Base-by-base conservation (phyloP, 2,113 vertebrate species). In the Talpa occidentalis region DNA sequence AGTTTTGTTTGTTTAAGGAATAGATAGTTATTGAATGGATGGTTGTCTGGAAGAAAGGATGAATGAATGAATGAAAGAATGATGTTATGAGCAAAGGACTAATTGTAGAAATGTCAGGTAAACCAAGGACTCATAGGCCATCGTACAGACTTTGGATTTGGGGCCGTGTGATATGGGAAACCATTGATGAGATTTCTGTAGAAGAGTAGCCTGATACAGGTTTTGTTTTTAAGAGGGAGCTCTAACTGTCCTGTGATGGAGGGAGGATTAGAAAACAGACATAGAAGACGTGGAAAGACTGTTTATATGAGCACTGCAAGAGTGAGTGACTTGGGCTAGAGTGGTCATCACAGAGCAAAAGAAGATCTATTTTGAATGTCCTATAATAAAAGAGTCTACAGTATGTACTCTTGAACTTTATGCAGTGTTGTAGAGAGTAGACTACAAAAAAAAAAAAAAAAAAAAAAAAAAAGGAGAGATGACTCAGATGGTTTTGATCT, bases 1-100 rank as follows among this genome's bases (percentile, higher is more conserved):
- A 85, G 42, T 59, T 76, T 91, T n/a, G 62, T 64, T 91, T 70
- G 64, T 64, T 78, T 74, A 66, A 80, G 59, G 19, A 88, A 15
- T 35, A 80, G 35, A 47, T 40, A 32, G 10, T 69, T 94, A 19
- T 54, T 72, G 42, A 67, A n/a, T 44, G 35, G 32, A 30, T 54
- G 40, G 52, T 26, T 37, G 19, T 37, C 60, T 19, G 32, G n/a
- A 49, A 60, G n/a, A n/a, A 35, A 30, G 30, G 10, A 14, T 78
- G 44, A 17, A 17, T 83, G 56, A 9, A 35, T 19, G 22, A 52
- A 19, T 78, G 44, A 17, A 17, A 78, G 56, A 9, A 30, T 19
- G 24, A 64, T 52, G 0, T 15, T 16, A 1, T 26, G 44, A 78
- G 7, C 16, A 54, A 54, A 11, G 42, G 10, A 2, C 14, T 11